Percentiles rank a stretch among this genome's conserved stretches.
Evolutionary conservation across 2,888 invertebrate genomes (phyloP).

Genomic region (Graphium colonna): DNA sequence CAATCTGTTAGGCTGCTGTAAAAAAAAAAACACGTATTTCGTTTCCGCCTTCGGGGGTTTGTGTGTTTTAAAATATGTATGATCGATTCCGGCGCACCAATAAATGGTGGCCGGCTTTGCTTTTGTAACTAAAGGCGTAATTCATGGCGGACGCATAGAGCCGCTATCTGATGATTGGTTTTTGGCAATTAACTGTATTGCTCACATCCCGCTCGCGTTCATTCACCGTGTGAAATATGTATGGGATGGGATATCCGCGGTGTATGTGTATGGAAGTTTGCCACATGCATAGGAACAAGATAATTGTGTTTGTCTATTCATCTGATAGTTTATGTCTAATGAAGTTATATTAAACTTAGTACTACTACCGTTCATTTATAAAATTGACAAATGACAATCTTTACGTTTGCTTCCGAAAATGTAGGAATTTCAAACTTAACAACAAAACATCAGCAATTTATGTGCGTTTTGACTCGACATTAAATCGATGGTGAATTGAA

Average conservation of each 20-base stretch:
- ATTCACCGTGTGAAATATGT: conserved; percentile 79
- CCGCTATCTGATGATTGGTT: conserved; percentile 80
- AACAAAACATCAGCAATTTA: too few relatives aligned
- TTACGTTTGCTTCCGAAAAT: too few relatives aligned
- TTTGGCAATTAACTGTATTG: conserved; percentile 80
- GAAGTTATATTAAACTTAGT: too few relatives aligned
- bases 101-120: conserved; percentile 30
- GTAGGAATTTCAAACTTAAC: too few relatives aligned
- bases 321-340: too few relatives aligned
- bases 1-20: neutral
- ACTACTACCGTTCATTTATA: too few relatives aligned
- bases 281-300: too few relatives aligned
- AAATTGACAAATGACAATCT: too few relatives aligned
- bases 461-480: too few relatives aligned
- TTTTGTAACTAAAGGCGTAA: conserved; percentile 75
- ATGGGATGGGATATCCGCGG: conserved; percentile 60
- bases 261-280: too few relatives aligned
- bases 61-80: conserved; percentile 21
- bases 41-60: neutral
- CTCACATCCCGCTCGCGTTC: conserved; percentile 74
- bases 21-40: neutral
- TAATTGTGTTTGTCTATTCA: too few relatives aligned
- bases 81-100: conserved; percentile 13
- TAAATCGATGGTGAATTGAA: too few relatives aligned
- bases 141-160: conserved; percentile 68